These are phyloP conservation scores for Prunella himalayana DNA, from an alignment of 2,113 vertebrate genomes.

Conservation along the genomic window DNA sequence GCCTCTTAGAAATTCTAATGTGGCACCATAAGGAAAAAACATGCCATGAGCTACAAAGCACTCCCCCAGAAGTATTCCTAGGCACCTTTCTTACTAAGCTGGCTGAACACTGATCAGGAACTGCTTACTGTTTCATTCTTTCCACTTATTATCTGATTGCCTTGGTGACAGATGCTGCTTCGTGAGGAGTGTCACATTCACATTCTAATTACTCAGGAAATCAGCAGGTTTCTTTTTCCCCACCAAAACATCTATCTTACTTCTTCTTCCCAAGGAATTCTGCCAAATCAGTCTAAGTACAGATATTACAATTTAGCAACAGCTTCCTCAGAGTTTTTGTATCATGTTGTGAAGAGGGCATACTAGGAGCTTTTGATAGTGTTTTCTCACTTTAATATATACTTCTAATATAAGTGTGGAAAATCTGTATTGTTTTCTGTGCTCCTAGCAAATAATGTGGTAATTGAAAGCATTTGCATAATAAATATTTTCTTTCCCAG, in stretches of 20 bases:
- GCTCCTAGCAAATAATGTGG: neutral
- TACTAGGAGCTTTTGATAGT: neutral
- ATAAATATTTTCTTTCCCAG: neutral
- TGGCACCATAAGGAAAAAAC: neutral
- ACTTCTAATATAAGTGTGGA: neutral
- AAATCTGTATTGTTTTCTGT: neutral
- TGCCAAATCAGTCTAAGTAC: neutral
- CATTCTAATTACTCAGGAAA: neutral
- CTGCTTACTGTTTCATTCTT: neutral
- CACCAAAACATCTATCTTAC: neutral
- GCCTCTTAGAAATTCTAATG: neutral
- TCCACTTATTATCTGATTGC: neutral
- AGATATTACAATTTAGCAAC: neutral
- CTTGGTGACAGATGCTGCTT: neutral
- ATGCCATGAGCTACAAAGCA: neutral
- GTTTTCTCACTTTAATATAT: neutral
- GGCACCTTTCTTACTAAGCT: neutral
- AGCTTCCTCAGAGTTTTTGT: neutral
- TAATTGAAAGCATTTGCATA: neutral
- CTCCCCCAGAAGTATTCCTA: neutral
- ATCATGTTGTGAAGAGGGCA: neutral
- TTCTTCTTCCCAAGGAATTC: neutral
- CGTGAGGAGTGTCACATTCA: neutral
- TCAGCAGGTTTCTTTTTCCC: neutral
- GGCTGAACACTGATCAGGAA: neutral